Evolutionary conservation across 2,797 vertebrate genomes (phyloP), one percentile per base, ranked within the genome.

Genomic region (Agapornis canus): DNA sequence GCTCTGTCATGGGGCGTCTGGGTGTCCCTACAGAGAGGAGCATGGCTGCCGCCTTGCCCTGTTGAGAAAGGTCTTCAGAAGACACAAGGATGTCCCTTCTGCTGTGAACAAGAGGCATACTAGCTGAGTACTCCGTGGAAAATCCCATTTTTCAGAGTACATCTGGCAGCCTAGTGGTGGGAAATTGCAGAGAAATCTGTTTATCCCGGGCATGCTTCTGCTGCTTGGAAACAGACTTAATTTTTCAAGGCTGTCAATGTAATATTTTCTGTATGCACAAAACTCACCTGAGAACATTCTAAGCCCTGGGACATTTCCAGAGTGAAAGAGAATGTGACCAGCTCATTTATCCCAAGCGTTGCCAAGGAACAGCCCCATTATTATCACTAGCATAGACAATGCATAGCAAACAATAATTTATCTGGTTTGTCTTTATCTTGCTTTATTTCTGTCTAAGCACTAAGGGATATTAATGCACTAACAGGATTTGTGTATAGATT

Each of bases 271-370:
- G 17, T 76, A 86, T 82, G 59, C 31, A 72, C 25, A 69, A 45
- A 89, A 73, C 29, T 93, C 79, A 92, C 26, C 69, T 84, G 54
- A 82, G 73, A 86, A 68, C 23, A 29, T 68, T 71, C n/a, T 39
- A 59, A 91, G 52, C 48, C 54, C 43, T 63, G 27, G 47, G 70
- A 91, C 47, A 56, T 77, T 92, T 84, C 29, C 43, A 56, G 40
- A 69, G 21, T 59, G 77, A 91, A 82, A 84, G 37, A 42, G 40
- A 73, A 57, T 51, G 29, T 70, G 19, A 47, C 42, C 9, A 4
- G 26, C 26, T 91, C 59, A n/a, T 94, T 92, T 93, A 73, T 86
- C 35, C 65, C 76, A 78, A 52, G 54, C 23, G 17, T 89, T 69
- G 18, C 47, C 79, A 84, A 89, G 27, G 7, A 90, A 35, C 14